Evolutionary conservation across 2,113 vertebrate species (phyloP), one percentile per base, ranked within the genome.

Genomic region (Macquaria ambigua): DNA sequence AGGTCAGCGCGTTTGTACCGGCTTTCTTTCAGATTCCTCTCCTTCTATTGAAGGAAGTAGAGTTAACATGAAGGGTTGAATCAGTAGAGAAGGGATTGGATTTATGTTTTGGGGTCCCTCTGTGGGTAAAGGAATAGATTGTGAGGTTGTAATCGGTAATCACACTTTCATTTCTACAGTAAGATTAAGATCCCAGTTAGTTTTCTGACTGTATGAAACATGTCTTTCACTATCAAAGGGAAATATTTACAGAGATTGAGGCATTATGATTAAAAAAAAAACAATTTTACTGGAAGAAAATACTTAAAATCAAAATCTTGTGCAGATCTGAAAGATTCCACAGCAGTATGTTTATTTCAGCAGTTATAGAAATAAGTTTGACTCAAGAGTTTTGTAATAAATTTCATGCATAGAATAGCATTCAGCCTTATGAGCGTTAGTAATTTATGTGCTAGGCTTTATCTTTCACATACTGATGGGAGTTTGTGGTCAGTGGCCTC

Each of bases 11-110:
- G n/a, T 74, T 88, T 73, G 67, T 66, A 77, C 71, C 72, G 8
- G 74, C 79, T 87, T 90, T 83, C 28, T 77, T 80, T 56, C 8
- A 31, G 81, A 72, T 80, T 76, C 79, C 71, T 74, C 73, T 84
- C 63, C 66, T 77, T 68, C 64, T 10, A 25, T 74, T 39, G 59
- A 81, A 74, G 68, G 75, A 85, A 70, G 82, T 78, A 7, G 53
- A 82, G 82, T 84, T 75, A 82, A 91, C 74, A 82, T 75, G 81
- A 77, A 37, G 8, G 37, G 21, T 50, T 21, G 63, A 56, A 92
- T 93, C 89, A 77, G 91, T 92, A 82, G 56, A 77, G 66, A 72
- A 71, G 62, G 79, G 75, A 90, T 89, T 90, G 63, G 73, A 77
- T 83, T 84, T 82, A 82, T 82, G 84, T 83, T 87, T 85, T 39